Percentiles rank a stretch among this genome's conserved stretches.
Conservation (phyloP, 2,797 vertebrate genomes). For the Amazona finschi region DNA sequence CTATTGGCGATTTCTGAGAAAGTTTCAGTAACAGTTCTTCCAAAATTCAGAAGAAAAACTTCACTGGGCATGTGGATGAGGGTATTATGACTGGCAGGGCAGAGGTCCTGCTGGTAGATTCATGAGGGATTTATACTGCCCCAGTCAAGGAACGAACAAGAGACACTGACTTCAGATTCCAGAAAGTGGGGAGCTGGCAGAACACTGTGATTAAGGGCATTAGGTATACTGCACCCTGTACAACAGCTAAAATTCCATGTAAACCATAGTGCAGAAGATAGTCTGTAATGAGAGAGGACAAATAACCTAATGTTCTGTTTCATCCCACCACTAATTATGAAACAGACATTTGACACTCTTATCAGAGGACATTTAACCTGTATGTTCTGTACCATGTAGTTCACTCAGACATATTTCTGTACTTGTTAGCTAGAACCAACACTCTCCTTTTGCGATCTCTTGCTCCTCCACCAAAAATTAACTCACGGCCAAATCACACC, state of each 20-base stretch:
- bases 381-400: neutral
- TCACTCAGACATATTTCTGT: neutral
- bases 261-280: neutral
- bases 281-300: neutral
- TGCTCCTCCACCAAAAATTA: neutral
- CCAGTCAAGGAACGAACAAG: neutral
- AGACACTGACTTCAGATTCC: neutral
- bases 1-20: neutral
- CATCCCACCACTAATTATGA: neutral
- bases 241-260: neutral
- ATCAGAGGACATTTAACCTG: neutral
- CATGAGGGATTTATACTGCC: neutral
- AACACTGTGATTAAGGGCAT: neutral
- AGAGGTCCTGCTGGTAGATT: fast-evolving
- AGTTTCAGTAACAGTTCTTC: neutral
- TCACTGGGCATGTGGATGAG: neutral
- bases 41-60: neutral
- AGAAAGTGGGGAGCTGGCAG: neutral
- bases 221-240: neutral
- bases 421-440: neutral
- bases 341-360: neutral
- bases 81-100: neutral
- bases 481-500: neutral
- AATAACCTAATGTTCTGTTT: neutral
- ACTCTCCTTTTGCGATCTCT: neutral